Evolutionary conservation across 2,888 invertebrate genomes (phyloP).

Genomic region (Hylaea fasciaria): DNA sequence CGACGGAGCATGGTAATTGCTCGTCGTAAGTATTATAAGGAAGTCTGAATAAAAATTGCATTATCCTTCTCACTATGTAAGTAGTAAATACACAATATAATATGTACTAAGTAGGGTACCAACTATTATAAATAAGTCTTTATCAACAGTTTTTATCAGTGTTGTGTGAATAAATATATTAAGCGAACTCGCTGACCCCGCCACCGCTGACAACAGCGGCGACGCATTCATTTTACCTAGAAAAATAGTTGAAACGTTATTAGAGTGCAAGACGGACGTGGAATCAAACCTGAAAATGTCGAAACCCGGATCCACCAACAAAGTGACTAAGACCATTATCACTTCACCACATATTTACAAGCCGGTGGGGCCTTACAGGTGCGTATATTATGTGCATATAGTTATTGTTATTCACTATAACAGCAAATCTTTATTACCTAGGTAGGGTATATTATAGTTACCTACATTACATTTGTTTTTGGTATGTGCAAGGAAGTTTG

Average conservation of each 20-base stretch:
- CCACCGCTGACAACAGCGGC: neutral
- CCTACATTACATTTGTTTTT: too few species aligned
- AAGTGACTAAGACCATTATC: slow-evolving; percentile 85
- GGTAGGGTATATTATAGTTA: too few species aligned
- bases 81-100: too few species aligned
- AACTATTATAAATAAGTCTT: neutral
- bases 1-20: too few species aligned
- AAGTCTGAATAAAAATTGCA: too few species aligned
- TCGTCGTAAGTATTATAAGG: too few species aligned
- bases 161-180: slow-evolving; percentile 6
- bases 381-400: slow-evolving; percentile 48
- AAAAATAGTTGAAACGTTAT: slow-evolving; percentile 48
- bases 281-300: slow-evolving; percentile 42
- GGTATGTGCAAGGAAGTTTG: too few species aligned
- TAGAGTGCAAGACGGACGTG: slow-evolving; percentile 30
- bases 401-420: too few species aligned
- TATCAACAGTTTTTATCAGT: slow-evolving; percentile 1
- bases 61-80: too few species aligned
- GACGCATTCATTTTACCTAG: slow-evolving; percentile 14
- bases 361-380: slow-evolving; percentile 94
- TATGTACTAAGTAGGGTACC: too few species aligned
- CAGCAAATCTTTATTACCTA: too few species aligned
- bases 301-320: slow-evolving; percentile 44
- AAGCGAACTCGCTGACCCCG: slow-evolving; percentile 35
- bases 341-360: slow-evolving; percentile 88